Percentiles rank a stretch among this genome's conserved stretches.
These are phyloP conservation scores for Phylloscopus trochiloides DNA, from an alignment of 2,113 vertebrate species.

Conservation along the genomic window DNA sequence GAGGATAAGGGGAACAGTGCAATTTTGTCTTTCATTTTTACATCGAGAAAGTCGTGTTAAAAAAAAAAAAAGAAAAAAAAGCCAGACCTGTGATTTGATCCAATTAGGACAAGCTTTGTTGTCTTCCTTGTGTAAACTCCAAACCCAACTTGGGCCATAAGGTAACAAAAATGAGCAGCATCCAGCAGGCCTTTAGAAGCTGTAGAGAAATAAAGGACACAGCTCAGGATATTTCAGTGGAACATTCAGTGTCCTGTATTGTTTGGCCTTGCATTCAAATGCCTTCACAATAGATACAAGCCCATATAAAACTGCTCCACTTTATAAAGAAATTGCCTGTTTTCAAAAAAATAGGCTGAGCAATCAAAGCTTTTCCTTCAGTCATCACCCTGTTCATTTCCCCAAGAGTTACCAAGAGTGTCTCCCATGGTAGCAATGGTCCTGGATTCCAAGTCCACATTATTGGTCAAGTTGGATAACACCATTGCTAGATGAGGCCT, in stretches of 20 bases:
- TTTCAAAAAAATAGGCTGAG: neutral
- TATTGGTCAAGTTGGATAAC: constrained; percentile 91
- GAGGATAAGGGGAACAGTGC: neutral
- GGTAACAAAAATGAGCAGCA: constrained; percentile 96
- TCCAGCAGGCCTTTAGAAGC: constrained; percentile 91
- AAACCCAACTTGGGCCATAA: constrained; percentile 93
- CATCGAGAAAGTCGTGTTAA: neutral
- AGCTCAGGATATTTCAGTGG: neutral
- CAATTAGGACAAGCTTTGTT: constrained; percentile 93
- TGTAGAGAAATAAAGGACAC: constrained; percentile 18
- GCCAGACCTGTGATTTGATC: constrained; percentile 91
- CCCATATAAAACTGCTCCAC: neutral
- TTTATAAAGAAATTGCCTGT: neutral
- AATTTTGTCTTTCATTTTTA: neutral
- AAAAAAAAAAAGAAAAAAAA: neutral
- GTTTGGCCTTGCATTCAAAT: neutral
- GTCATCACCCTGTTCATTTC: neutral
- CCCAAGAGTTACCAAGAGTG: constrained; percentile 84
- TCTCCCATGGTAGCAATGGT: constrained; percentile 96
- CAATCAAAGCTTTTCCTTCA: neutral
- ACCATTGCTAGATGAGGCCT: constrained; percentile 97
- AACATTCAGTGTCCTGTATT: fast-evolving
- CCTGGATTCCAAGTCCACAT: constrained; percentile 87
- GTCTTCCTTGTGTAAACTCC: constrained; percentile 93
- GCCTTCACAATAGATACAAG: neutral